Base-by-base conservation (phyloP, 2,113 vertebrate genomes). In the Rafetus swinhoei region DNA sequence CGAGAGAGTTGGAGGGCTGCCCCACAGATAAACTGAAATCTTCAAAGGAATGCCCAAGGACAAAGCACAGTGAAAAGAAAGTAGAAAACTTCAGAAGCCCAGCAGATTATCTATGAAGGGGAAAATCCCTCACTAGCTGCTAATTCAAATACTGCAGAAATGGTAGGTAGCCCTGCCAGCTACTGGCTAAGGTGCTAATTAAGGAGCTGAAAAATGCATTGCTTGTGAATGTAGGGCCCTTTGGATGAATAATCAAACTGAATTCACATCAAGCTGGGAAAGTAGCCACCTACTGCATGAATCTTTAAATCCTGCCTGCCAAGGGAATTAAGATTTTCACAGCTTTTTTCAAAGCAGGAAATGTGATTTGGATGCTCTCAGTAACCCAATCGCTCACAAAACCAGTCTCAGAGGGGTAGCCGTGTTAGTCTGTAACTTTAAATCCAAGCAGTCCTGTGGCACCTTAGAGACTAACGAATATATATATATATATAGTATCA, bases 11-110 rank as follows among this genome's bases (percentile, higher is more conserved):
- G 32, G 53, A 25, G 54, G n/a, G 57, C 54, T 87, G 29, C 25
- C 80, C 39, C 22, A 4, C 0, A 1, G 74, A 18, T 6, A 32
- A 3, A 0, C 0, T 32, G 60, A 59, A 22, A 10, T 9, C 39
- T 54, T 15, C 27, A 32, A 69, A 54, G 22, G 27, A 11, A 85
- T 2, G 10, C 5, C 25, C 54, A 62, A 77, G 32, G 35, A 59
- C 65, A 84, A 9, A 89, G 6, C 18, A 22, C 32, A 79, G 81
- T 57, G 5, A 79, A 74, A 35, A n/a, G 3, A 12, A 12, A 32
- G 5, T 80, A 89, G 32, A n/a, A 7, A 15, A 59, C 79, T 91
- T 57, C 76, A 57, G 45, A 81, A 29, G 32, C 24, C 27, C 54
- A 57, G 84, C 52, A 52, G 12, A 50, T 50, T 50, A 25, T 85